Evolutionary conservation across 2,888 invertebrate species (phyloP), one percentile per base, ranked within the genome.

Genomic region (Chrysina gloriosa): DNA sequence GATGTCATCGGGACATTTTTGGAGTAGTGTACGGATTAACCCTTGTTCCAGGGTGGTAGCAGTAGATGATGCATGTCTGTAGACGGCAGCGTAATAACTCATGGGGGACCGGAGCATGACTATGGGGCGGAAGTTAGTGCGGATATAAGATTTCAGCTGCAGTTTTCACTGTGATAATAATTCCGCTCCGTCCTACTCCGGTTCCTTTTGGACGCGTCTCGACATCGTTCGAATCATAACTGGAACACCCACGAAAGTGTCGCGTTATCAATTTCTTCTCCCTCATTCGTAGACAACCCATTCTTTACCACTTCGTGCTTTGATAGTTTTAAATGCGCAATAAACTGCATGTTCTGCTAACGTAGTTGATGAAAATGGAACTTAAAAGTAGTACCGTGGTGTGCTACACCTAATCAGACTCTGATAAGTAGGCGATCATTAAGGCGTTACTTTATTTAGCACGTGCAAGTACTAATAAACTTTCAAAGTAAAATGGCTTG

Each of bases 41-140:
- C 67, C 67, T 42, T 67, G 50, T 48, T 25, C 34, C 34, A 23
- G 16, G 21, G 23, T 16, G 42, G 45, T 39, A 27, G 61, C 36
- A 36, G 45, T 47, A 67, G 67, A 67, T 67, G 67, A 67, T 67
- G 67, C 63, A 67, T 67, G 69, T 63, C 70, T 70, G 72, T 54
- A 66, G 68, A 47, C 71, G 72, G 71, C 71, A 72, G 69, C 64
- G 64, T 69, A 63, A 72, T 72, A 72, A 72, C 68, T 72, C 72
- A 72, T 70, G 61, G n/a, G 52, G 16, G 63, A 27, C 25, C 21
- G 11, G 36, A 45, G 39, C 54, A 61, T 52, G 67, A 42, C 67
- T 63, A 50, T 29, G 48, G 50, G 50, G 23, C 50, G 63, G 42
- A 67, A 67, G 63, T 67, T 63, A 31, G 61, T 50, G 54, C 63